Evolutionary conservation across 2,888 invertebrate genomes (phyloP), one percentile per base, ranked within the genome.

Genomic region (Eristalinus aeneus): DNA sequence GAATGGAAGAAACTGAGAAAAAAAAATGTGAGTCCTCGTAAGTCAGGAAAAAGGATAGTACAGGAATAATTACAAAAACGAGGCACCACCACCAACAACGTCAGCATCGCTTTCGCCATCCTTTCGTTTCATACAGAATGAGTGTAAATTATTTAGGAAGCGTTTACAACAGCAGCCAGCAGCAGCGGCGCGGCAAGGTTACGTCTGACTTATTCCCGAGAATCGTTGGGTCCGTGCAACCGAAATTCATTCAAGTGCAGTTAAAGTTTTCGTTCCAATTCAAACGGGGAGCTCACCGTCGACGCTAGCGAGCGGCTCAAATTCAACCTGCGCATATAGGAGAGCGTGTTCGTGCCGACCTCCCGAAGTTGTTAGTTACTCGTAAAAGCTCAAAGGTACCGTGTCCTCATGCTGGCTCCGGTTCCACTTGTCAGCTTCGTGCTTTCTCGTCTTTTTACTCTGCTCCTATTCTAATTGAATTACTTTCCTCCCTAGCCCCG

Each of bases 361-460:
- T 60, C 53, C 36, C 61, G 53, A 34, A 53, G 63, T 54, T 36
- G 31, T 60, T 63, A 64, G 58, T 53, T 31, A 31, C 39, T 16
- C 16, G 39, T n/a, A 9, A 39, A 63, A 65, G 71, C 32, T 73
- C 83, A 73, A 73, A 58, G 46, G 46, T 68, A 64, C 68, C 64
- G 63, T 69, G 83, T 65, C 71, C 53, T 32, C n/a, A 23, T 58
- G 32, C 73, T 58, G 32, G 63, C 63, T 61, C 58, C 68, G 72
- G 84, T 85, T 85, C 80, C 84, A 85, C 84, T 85, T 85, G 84
- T 85, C 84, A 85, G 84, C 80, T 85, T 61, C 68, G 72, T 85
- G 80, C 80, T 75, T 69, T 76, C 27, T 27, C 27, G 27, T 27
- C 27, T 46, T 8, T n/a, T 16, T 46, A 12, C 39, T n/a, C 39